These are phyloP conservation scores for Heliconius nattereri DNA, from an alignment of 1,140 invertebrate genomes.

Conservation along the genomic window DNA sequence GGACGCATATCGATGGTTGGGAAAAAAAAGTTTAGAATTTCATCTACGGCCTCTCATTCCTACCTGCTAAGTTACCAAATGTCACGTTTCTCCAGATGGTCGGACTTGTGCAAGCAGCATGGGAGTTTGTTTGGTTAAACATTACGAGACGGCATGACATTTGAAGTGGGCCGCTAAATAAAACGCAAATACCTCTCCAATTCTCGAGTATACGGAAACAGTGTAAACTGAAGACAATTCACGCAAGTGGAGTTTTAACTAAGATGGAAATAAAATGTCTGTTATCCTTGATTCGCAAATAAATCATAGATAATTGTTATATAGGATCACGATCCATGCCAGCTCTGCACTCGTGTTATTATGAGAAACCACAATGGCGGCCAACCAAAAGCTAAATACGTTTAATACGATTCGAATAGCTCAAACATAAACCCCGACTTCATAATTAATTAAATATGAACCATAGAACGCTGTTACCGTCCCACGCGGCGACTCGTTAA, in stretches of 20 bases:
- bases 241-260: constrained; percentile 56
- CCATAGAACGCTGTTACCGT: constrained; percentile 55
- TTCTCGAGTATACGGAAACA: constrained; percentile 58
- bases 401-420: constrained; percentile 53
- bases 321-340: constrained; percentile 64
- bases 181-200: constrained; percentile 75
- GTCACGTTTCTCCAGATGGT: constrained; percentile 77
- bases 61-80: constrained; percentile 66
- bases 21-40: constrained; percentile 67
- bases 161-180: constrained; percentile 78
- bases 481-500: constrained; percentile 67
- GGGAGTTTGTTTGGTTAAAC: constrained; percentile 72
- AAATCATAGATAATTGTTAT: constrained; percentile 67
- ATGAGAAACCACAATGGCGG: constrained; percentile 62
- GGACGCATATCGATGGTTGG: constrained; percentile 60
- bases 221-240: constrained; percentile 65
- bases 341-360: constrained; percentile 60
- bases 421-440: constrained; percentile 49
- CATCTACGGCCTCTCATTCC: constrained; percentile 51
- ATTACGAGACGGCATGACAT: constrained; percentile 78
- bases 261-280: constrained; percentile 72
- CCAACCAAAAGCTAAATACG: constrained; percentile 40
- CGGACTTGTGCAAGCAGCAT: constrained; percentile 72
- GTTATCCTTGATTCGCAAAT: constrained; percentile 72
- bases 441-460: constrained; percentile 72